phyloP scores from a whole-genome alignment of 2,113 vertebrate genomes.

The Saccopteryx leptura region DNA sequence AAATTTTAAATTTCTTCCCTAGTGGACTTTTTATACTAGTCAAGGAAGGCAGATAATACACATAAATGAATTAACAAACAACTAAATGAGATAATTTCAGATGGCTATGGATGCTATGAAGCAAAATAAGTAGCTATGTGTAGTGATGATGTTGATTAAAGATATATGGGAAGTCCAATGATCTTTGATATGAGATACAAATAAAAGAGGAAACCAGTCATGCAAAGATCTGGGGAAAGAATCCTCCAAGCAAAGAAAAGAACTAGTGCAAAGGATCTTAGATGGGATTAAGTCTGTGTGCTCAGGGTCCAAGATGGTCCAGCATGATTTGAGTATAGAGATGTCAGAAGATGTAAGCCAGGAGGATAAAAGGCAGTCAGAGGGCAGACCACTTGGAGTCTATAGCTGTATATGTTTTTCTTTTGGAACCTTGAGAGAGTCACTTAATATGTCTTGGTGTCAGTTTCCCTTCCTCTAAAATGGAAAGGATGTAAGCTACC shows the following conservation, averaged over 20 bases:
- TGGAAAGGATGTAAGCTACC: not conserved
- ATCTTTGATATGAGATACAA: not conserved
- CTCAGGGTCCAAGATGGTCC: not conserved
- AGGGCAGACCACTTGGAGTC: not conserved
- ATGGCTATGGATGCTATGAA: not conserved
- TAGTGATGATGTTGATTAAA: not conserved
- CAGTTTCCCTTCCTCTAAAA: slow-evolving; percentile 34
- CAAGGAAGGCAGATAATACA: not conserved
- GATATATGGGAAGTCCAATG: too few species aligned
- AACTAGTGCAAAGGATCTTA: not conserved
- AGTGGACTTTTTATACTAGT: not conserved
- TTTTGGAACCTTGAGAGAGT: not conserved
- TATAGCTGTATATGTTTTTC: not conserved
- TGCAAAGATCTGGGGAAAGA: not conserved
- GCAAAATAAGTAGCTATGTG: not conserved
- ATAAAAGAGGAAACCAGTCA: not conserved
- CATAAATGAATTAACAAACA: not conserved
- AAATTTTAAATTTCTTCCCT: not conserved
- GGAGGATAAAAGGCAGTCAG: not conserved
- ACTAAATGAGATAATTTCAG: not conserved
- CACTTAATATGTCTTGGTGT: not conserved
- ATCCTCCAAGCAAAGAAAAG: not conserved
- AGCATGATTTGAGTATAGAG: not conserved
- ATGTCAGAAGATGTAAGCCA: not conserved
- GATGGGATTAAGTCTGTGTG: not conserved